Percentiles rank a stretch among this genome's conserved stretches.
phyloP scores from a whole-genome alignment of 1,140 invertebrate species.

The Tetraneura akinire region DNA sequence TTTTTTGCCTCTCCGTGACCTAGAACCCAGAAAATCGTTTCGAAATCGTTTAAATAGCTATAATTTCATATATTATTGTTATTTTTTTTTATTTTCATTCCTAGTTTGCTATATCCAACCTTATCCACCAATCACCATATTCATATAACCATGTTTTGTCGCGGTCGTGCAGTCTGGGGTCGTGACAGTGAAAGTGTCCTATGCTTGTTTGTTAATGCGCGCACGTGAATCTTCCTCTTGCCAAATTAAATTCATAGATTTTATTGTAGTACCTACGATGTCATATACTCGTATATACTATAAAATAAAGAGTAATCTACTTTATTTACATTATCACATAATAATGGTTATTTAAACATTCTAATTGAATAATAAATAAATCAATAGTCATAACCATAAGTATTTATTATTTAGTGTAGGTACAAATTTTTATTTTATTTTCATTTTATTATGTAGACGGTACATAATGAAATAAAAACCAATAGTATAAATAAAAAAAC shows the following conservation, averaged over 20 bases:
- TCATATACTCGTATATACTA: too few relatives aligned
- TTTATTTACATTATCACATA: not conserved
- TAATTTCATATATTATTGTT: slow-evolving; percentile 22
- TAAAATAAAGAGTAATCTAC: not conserved
- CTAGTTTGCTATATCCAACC: not conserved
- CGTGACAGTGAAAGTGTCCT: slow-evolving; percentile 38
- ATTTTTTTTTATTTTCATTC: slow-evolving; percentile 19
- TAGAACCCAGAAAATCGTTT: slow-evolving; percentile 29
- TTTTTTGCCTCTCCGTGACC: slow-evolving; percentile 40
- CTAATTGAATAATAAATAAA: too few relatives aligned
- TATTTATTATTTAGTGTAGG: too few relatives aligned
- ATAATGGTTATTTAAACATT: too few relatives aligned
- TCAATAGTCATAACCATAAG: too few relatives aligned
- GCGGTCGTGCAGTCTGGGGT: slow-evolving; percentile 22
- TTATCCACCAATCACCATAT: too few relatives aligned
- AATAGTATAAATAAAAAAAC: too few relatives aligned
- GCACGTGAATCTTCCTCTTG: slow-evolving; percentile 7
- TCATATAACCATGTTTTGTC: slow-evolving; percentile 10
- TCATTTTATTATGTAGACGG: too few relatives aligned
- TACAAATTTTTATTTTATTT: too few relatives aligned
- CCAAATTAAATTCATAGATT: slow-evolving; percentile 15
- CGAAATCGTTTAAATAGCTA: slow-evolving; percentile 12
- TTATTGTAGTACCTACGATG: slow-evolving; percentile 12
- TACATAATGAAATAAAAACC: too few relatives aligned
- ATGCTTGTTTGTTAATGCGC: not conserved